Evolutionary conservation across 1,140 invertebrate genomes (phyloP).

Genomic region (fruit fly (Drosophila melanogaster)): DNA sequence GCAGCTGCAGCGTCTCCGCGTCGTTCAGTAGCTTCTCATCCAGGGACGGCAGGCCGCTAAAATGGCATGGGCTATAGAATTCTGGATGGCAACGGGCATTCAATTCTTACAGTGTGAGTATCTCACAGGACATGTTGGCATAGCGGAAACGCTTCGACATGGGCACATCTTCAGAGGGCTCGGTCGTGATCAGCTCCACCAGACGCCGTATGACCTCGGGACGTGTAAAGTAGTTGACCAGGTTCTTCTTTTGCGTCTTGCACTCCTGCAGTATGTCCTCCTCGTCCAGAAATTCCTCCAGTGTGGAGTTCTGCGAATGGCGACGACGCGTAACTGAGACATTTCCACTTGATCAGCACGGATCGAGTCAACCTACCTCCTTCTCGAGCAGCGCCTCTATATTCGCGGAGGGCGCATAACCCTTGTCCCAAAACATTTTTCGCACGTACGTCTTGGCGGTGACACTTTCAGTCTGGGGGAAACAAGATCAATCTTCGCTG

Average conservation of each 20-base stretch:
- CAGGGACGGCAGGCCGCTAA: slow-evolving; percentile 91
- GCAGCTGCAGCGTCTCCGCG: slow-evolving; percentile 90
- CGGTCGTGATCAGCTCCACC: slow-evolving; percentile 93
- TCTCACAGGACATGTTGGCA: slow-evolving; percentile 96
- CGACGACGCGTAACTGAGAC: background rate
- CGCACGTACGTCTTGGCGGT: slow-evolving; percentile 79
- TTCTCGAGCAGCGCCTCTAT: slow-evolving; percentile 91
- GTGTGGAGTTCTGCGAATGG: slow-evolving; percentile 91
- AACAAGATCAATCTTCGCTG: slow-evolving; percentile 46
- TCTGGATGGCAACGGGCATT: background rate
- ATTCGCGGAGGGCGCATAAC: slow-evolving; percentile 89
- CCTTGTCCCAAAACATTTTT: slow-evolving; percentile 93
- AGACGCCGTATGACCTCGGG: slow-evolving; percentile 94
- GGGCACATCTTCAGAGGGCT: slow-evolving; percentile 91
- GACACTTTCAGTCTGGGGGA: slow-evolving; percentile 76
- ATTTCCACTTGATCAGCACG: background rate
- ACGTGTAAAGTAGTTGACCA: slow-evolving; percentile 93
- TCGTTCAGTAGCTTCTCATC: slow-evolving; percentile 94
- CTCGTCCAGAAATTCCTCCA: slow-evolving; percentile 95
- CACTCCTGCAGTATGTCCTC: slow-evolving; percentile 98
- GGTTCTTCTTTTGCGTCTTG: slow-evolving; percentile 95
- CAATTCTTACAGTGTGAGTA: slow-evolving; percentile 88
- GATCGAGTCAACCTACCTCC: slow-evolving; percentile 86
- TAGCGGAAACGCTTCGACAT: slow-evolving; percentile 94
- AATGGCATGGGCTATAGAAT: background rate